phyloP scores from a whole-genome alignment of 2,113 vertebrate genomes.

The Lasiurus cinereus region DNA sequence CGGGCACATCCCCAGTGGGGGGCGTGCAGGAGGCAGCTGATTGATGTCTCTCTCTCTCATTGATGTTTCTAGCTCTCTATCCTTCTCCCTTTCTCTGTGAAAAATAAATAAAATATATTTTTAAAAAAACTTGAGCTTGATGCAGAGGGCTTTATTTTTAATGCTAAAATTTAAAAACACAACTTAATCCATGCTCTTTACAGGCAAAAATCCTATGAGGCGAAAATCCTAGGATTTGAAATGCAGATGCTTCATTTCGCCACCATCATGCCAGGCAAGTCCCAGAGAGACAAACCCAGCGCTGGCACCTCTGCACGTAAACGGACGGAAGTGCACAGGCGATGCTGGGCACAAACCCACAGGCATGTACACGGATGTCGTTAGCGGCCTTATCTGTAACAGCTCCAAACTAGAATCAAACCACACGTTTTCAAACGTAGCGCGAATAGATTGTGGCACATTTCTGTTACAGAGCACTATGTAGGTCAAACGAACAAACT shows the following conservation, averaged over 20 bases:
- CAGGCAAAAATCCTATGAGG: background rate
- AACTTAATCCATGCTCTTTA: background rate
- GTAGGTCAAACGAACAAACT: fast-evolving
- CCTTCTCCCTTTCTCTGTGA: too few relatives aligned
- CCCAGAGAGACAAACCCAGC: background rate
- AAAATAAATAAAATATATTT: too few relatives aligned
- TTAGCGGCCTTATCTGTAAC: background rate
- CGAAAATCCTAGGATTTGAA: background rate
- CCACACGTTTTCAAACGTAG: background rate
- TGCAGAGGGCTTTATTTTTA: background rate
- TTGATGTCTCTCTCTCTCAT: too few relatives aligned
- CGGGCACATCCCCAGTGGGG: too few relatives aligned
- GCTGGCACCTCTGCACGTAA: background rate
- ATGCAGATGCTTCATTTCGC: background rate
- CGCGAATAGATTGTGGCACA: fast-evolving
- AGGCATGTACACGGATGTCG: fast-evolving
- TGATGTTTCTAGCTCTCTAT: too few relatives aligned
- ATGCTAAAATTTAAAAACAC: background rate
- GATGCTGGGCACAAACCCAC: fast-evolving
- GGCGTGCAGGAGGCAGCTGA: too few relatives aligned
- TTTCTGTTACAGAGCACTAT: background rate
- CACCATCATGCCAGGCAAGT: background rate
- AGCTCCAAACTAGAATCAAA: background rate
- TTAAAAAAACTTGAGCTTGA: background rate
- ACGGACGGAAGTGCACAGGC: background rate